Evolutionary conservation across 1,140 invertebrate genomes (phyloP).

Genomic region (Neotoxoptera formosana): DNA sequence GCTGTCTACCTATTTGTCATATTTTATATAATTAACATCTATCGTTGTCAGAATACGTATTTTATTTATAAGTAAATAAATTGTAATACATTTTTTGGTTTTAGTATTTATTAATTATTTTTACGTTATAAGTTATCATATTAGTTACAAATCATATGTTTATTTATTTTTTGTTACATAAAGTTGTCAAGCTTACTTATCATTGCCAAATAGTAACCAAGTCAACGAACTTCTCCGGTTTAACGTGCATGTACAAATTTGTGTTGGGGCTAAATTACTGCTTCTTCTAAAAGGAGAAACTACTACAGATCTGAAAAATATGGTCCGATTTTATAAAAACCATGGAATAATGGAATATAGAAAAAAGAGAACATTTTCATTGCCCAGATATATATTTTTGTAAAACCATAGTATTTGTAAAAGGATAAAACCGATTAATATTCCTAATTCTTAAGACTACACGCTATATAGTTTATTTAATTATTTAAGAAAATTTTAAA

Average conservation of each 20-base stretch:
- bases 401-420: background rate
- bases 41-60: background rate
- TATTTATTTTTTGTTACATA: background rate
- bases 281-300: slow-evolving; percentile 44
- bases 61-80: background rate
- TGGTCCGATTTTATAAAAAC: slow-evolving; percentile 25
- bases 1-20: background rate
- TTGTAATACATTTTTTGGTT: background rate
- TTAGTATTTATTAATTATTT: background rate
- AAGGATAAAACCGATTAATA: background rate
- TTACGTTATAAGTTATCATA: background rate
- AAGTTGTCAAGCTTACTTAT: slow-evolving; percentile 42
- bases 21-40: background rate
- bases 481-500: background rate
- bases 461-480: background rate
- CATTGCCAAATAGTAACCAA: slow-evolving; percentile 55
- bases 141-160: background rate
- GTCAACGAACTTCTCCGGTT: slow-evolving; percentile 39
- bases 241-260: slow-evolving; percentile 41
- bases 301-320: slow-evolving; percentile 52
- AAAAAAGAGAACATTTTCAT: background rate
- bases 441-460: background rate
- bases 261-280: slow-evolving; percentile 20
- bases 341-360: too few species aligned
- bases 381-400: background rate